Evolutionary conservation across 2,113 vertebrate species (phyloP), one percentile per base, ranked within the genome.

Genomic region (Isurus oxyrinchus): DNA sequence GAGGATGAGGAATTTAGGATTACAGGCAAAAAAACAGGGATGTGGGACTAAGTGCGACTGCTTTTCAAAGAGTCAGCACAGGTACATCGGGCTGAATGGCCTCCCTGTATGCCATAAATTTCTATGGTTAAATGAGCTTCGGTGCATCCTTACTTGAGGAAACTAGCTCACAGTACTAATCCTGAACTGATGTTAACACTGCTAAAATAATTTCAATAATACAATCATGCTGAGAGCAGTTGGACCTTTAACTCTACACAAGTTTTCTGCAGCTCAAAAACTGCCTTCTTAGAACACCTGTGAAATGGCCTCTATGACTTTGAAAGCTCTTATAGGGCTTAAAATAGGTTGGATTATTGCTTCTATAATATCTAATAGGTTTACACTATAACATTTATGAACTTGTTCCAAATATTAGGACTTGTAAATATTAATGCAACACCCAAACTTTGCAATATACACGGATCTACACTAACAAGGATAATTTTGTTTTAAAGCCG

Each of bases 341-440:
- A 69, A 72, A 49, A 69, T 69, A 95, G 66, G 53, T 69, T 69
- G 21, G 40, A 69, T 95, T 44, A 72, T 69, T 69, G 63, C 66
- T 95, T 67, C 40, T 69, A 95, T 6, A 10, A 95, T 49, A 53
- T 95, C 19, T 31, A 53, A 95, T 14, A 95, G 40, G 40, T 53
- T 72, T 95, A 69, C 66, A 95, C 25, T 49, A 49, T 14, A 95
- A 95, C 94, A 53, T 95, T 6, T 69, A 21, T 95, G 94, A 66
- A 67, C 10, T 69, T 67, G 94, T 10, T 69, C 63, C 94, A 69
- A 69, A 44, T 69, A 13, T 95, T 69, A 66, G 23, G n/a, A 27
- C 2, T 8, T 25, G 23, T 40, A 66, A 67, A 67, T 16, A 49
- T 67, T 67, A 95, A 95, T 49, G 49, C 21, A 31, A 25, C 66